phyloP scores from a whole-genome alignment of 1,140 invertebrate genomes.

The Drosophila simulans region DNA sequence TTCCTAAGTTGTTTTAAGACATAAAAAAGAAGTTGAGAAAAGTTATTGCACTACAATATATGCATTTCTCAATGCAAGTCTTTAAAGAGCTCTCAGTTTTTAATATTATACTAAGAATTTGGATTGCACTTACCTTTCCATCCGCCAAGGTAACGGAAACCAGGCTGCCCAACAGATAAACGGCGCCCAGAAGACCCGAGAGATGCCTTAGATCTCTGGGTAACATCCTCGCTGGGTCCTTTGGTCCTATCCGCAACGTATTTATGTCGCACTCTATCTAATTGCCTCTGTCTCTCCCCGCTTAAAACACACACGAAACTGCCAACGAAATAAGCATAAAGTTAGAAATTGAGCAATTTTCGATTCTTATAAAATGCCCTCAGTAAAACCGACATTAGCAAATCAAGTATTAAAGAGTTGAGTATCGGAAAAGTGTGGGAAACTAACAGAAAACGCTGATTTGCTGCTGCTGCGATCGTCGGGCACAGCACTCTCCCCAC shows the following conservation, averaged over 20 bases:
- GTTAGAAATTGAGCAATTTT: neutral
- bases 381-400: conserved; percentile 18
- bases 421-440: conserved; percentile 2
- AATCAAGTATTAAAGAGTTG: neutral
- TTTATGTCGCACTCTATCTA: conserved; percentile 31
- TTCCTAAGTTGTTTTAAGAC: neutral
- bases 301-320: conserved; percentile 72
- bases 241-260: conserved; percentile 58
- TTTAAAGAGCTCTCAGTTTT: too few relatives aligned
- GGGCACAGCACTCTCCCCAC: conserved; percentile 82
- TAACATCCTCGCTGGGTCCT: conserved; percentile 63
- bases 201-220: conserved; percentile 81
- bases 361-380: conserved; percentile 2
- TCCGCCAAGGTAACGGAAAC: conserved; percentile 53
- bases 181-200: conserved; percentile 74
- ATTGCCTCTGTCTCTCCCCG: conserved; percentile 6
- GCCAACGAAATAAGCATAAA: conserved; percentile 61
- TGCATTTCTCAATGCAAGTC: too few relatives aligned
- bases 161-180: conserved; percentile 62
- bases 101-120: neutral
- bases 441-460: conserved; percentile 74
- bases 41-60: too few relatives aligned
- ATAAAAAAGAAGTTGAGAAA: neutral
- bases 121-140: conserved; percentile 68
- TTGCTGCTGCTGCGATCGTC: conserved; percentile 79